Conservation (phyloP, 2,113 vertebrate genomes). For the Sturnus vulgaris region DNA sequence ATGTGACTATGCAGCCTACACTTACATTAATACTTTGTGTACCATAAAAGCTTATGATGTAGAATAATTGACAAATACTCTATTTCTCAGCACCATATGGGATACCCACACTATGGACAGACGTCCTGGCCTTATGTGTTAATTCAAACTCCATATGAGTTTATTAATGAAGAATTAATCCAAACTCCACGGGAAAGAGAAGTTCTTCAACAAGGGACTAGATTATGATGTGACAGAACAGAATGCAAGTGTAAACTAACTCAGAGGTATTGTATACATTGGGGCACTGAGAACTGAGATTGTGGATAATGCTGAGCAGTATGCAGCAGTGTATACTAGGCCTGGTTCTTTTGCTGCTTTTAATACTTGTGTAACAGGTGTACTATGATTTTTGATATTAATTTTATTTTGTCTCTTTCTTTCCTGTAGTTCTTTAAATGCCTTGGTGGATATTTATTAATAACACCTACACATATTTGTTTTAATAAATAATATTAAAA, state of each 20-base stretch:
- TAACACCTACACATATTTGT: background rate
- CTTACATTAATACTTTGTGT: background rate
- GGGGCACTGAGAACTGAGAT: background rate
- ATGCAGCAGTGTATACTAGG: background rate
- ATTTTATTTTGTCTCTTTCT: background rate
- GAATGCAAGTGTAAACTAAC: background rate
- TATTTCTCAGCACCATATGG: background rate
- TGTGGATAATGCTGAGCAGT: background rate
- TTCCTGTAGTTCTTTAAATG: background rate
- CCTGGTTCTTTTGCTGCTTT: background rate
- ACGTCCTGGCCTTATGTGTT: background rate
- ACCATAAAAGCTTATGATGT: background rate
- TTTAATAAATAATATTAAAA: background rate
- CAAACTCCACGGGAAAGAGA: background rate
- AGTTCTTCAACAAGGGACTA: background rate
- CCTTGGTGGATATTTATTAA: background rate
- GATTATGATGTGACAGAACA: background rate
- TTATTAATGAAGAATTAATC: background rate
- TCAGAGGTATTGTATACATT: background rate
- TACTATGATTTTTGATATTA: rapidly evolving
- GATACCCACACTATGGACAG: background rate
- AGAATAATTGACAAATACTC: background rate
- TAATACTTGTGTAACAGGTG: background rate
- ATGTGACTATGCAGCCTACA: background rate
- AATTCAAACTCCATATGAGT: background rate